A percentile compares a stretch with the other conserved stretches of the same genome.
Evolutionary conservation across 2,797 vertebrate genomes (phyloP).

Genomic region (Lagorchestes hirsutus): DNA sequence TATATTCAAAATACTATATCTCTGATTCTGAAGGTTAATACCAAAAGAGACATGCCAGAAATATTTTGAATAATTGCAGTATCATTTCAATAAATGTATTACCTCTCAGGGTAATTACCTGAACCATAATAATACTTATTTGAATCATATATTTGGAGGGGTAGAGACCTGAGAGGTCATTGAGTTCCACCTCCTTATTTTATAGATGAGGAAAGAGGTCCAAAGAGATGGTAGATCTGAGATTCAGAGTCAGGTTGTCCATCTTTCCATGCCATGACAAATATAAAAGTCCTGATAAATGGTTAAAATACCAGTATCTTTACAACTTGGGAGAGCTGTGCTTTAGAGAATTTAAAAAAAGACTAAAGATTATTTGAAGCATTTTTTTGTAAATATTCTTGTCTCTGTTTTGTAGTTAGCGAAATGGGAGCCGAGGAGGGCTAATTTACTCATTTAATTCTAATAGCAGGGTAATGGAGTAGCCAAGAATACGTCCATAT

Average conservation of each 20-base stretch:
- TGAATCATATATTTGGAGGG: neutral
- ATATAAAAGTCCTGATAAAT: neutral
- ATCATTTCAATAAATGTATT: slow-evolving; percentile 14
- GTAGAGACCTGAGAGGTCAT: neutral
- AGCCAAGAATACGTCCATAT: neutral
- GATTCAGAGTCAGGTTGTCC: neutral
- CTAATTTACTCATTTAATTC: neutral
- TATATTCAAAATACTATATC: neutral
- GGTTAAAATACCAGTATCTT: neutral
- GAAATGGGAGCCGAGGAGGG: slow-evolving; percentile 1
- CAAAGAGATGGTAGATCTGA: neutral
- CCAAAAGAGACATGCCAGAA: neutral
- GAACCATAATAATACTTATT: neutral
- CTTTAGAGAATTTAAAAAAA: neutral
- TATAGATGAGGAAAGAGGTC: neutral
- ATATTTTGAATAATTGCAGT: slow-evolving; percentile 16
- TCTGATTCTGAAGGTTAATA: slow-evolving; percentile 8
- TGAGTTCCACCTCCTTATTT: neutral
- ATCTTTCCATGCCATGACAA: neutral
- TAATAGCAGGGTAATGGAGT: neutral
- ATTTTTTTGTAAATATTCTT: neutral
- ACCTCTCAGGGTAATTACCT: neutral
- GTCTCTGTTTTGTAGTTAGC: slow-evolving; percentile 23
- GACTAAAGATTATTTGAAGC: neutral
- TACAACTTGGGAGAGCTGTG: neutral